Evolutionary conservation across 1,140 invertebrate species (phyloP).

Genomic region (Hylyphantes graminicola): DNA sequence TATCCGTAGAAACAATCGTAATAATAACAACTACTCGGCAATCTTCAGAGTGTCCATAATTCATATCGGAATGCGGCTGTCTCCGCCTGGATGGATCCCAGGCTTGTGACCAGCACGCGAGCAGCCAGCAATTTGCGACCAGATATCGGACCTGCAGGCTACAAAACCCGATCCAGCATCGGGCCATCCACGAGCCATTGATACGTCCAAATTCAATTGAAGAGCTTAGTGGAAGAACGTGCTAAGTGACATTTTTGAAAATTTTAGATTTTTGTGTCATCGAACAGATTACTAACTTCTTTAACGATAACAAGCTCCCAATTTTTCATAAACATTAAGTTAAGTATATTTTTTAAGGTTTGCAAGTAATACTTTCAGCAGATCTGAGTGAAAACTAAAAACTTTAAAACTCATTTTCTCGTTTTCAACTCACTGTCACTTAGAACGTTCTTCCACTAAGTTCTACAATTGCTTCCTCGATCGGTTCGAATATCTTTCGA

Average conservation of each 20-base stretch:
- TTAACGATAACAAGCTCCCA: no score
- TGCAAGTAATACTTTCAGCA: no score
- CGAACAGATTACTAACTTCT: no score
- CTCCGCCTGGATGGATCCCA: not conserved
- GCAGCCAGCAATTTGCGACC: conserved; percentile 7
- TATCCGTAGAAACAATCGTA: conserved; percentile 21
- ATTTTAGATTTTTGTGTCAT: no score
- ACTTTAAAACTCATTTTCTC: no score
- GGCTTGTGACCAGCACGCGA: conserved; percentile 40
- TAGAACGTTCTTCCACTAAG: conserved; percentile 3
- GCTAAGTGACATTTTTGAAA: no score
- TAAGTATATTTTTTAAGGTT: no score
- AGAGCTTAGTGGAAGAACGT: no score
- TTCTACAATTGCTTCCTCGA: conserved; percentile 33
- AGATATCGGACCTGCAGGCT: conserved; percentile 27
- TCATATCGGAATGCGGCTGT: conserved; percentile 38
- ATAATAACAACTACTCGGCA: conserved; percentile 33
- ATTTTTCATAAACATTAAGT: no score
- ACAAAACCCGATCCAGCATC: not conserved
- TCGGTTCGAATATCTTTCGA: conserved; percentile 31
- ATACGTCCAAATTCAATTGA: conserved; percentile 18
- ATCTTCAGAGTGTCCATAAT: conserved; percentile 21
- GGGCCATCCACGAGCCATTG: conserved; percentile 27
- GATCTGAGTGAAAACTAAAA: no score
- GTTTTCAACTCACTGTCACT: no score